Base-by-base conservation (phyloP, 2,888 invertebrate species). In the Eugnorisma glareosa region DNA sequence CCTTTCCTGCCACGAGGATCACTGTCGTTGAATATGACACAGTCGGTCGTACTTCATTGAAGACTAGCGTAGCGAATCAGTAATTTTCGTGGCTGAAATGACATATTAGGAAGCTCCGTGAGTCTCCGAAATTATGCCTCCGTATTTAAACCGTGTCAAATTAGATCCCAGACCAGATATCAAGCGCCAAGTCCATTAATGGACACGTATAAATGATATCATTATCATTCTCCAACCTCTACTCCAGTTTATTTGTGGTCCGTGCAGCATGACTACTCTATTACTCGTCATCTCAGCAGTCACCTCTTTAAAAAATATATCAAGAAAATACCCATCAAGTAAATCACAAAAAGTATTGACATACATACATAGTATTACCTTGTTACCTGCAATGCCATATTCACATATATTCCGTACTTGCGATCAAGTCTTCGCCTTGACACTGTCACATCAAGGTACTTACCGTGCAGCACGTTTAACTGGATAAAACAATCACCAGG, bases 401-500 rank as follows among this genome's bases (percentile, higher is more conserved):
- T 48, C 75, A 24, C 73, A 66, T 71, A 40, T 57, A 66, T 67
- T 31, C 59, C 15, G 40, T 59, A 43, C 61, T 24, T 40, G 63
- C 61, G 15, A 45, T 31, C 61, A 59, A 75, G 45, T 59, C 40
- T 59, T 69, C 51, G 18, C 83, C 83, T 85, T 85, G 83, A 83
- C 78, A 83, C 77, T 83, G 73, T 68, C 82, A 77, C 68, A 59
- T 69, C 82, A 84, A 84, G 85, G 70, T 54, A n/a, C 57, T 57
- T 35, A 63, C 37, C 57, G 51, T 59, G 28, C 59, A 35, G n/a
- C 59, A 71, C 48, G 45, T n/a, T 45, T 54, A 35, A 63, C 67
- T 48, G 40, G 10, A 35, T 43, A 68, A 51, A 28, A 71, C 51
- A 64, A 59, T 84, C 81, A 80, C 68, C 35, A 11, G 15, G 37